Evolutionary conservation across 1,140 invertebrate genomes (phyloP), one percentile per base, ranked within the genome.

Genomic region (Amyelois transitella): DNA sequence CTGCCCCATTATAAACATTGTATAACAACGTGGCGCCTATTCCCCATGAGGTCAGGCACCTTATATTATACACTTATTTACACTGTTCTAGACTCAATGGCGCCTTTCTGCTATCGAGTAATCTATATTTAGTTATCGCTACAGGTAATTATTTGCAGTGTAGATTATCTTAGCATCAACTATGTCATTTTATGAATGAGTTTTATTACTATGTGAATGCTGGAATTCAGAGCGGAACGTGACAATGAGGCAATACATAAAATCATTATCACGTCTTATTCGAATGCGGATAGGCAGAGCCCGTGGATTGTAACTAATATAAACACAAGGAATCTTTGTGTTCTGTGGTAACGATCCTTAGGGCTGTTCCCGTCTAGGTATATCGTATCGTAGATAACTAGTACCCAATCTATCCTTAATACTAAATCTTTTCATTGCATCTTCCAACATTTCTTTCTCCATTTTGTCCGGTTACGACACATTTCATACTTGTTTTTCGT

Each of bases 211-310:
- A 72, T 73, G 63, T 69, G 63, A 63, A 67, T 64, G 64, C 25
- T 47, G 65, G 66, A 77, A 83, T 79, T 77, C 66, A 75, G 80
- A 86, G 79, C 82, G 82, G 77, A 72, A 74, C 77, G 66, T 38
- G n/a, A 75, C 76, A 80, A 82, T 76, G 57, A 69, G 66, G 76
- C 71, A 78, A 74, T 68, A n/a, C n/a, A n/a, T n/a, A 57, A 59
- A 66, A 58, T 72, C 61, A 64, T 69, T 71, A 75, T 77, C 32
- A 32, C n/a, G n/a, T n/a, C n/a, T n/a, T n/a, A n/a, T n/a, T n/a
- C n/a, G n/a, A n/a, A n/a, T n/a, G n/a, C n/a, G n/a, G n/a, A n/a
- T n/a, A n/a, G n/a, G n/a, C n/a, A n/a, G n/a, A n/a, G n/a, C n/a
- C n/a, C n/a, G n/a, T n/a, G n/a, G n/a, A n/a, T n/a, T n/a, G n/a